Evolutionary conservation across 2,113 vertebrate species (phyloP).

Genomic region (Bolborhynchus lineola): DNA sequence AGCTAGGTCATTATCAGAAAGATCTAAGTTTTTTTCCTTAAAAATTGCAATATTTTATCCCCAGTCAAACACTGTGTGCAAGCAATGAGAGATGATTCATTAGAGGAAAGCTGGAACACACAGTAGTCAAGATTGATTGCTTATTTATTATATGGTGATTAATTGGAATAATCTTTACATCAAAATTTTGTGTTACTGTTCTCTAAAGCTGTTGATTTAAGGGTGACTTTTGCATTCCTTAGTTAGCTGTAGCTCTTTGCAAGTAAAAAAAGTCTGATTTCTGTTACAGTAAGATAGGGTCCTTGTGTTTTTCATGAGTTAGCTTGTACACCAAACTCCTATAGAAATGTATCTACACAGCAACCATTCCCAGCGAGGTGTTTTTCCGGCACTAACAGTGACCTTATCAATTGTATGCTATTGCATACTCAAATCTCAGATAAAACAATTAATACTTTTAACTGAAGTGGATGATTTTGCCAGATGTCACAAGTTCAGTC

Average conservation of each 20-base stretch:
- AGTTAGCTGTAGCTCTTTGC: not conserved
- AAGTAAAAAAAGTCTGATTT: not conserved
- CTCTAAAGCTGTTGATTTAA: not conserved
- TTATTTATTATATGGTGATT: constrained; percentile 1
- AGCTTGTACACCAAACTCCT: not conserved
- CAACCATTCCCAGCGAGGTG: not conserved
- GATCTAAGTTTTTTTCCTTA: not conserved
- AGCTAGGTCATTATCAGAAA: not conserved
- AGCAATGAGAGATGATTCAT: not conserved
- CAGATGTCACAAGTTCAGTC: not conserved
- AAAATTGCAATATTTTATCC: not conserved
- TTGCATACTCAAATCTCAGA: not conserved
- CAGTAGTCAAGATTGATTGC: not conserved
- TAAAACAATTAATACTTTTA: not conserved
- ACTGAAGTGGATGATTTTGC: not conserved
- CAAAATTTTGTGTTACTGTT: not conserved
- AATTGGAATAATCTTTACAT: not conserved
- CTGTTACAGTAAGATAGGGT: not conserved
- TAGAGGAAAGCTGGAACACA: not conserved
- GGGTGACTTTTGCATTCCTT: not conserved
- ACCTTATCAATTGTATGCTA: accelerated
- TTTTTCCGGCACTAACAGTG: not conserved
- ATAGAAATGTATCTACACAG: not conserved
- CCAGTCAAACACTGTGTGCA: not conserved
- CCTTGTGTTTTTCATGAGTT: not conserved